Evolutionary conservation across 2,888 invertebrate genomes (phyloP).

Genomic region (Clostera curtula): DNA sequence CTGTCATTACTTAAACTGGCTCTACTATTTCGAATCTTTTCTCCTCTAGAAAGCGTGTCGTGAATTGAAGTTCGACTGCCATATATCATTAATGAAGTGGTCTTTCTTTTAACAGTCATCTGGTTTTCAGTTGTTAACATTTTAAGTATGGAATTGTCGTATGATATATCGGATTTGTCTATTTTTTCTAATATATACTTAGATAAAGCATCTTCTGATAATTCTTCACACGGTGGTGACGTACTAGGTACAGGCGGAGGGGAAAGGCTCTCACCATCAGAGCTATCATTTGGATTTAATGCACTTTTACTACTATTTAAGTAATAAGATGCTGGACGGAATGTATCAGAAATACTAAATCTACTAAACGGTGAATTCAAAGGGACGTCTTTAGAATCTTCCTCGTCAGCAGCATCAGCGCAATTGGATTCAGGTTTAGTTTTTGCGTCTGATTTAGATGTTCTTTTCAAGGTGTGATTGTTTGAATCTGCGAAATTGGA

Average conservation of each 20-base stretch:
- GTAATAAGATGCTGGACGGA: conserved; percentile 91
- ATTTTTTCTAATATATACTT: conserved; percentile 71
- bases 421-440: conserved; percentile 77
- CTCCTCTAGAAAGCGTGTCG: conserved; percentile 66
- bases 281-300: conserved; percentile 83
- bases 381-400: conserved; percentile 83
- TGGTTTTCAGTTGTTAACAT: conserved; percentile 65
- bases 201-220: conserved; percentile 76
- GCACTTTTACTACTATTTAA: conserved; percentile 80
- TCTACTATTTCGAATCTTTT: conserved; percentile 63
- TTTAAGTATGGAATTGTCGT: conserved; percentile 66
- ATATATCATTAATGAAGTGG: conserved; percentile 69
- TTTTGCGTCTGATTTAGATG: conserved; percentile 46
- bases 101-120: conserved; percentile 59
- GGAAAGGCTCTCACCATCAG: conserved; percentile 85
- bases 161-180: conserved; percentile 61
- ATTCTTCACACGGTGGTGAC: conserved; percentile 82
- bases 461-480: conserved; percentile 58
- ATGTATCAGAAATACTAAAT: conserved; percentile 91
- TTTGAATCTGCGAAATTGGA: conserved; percentile 68
- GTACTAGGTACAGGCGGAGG: conserved; percentile 87
- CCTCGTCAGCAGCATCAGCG: conserved; percentile 90
- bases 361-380: conserved; percentile 78
- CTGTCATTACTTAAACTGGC: conserved; percentile 57
- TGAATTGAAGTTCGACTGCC: conserved; percentile 68